Evolutionary conservation across 2,797 vertebrate species (phyloP).

Genomic region (Aldrovandia affinis): DNA sequence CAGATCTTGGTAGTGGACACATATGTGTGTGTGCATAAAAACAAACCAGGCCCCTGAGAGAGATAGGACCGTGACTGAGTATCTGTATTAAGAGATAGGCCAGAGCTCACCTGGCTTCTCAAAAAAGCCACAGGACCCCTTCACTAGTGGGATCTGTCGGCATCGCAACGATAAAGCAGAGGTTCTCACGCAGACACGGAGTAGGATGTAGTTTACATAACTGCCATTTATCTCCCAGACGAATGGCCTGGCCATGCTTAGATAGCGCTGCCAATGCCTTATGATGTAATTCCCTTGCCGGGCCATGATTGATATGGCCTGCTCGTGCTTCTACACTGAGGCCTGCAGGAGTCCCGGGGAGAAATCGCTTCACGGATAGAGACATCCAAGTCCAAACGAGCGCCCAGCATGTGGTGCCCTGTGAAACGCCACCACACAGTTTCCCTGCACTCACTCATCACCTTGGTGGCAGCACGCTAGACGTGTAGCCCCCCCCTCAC

Average conservation of each 20-base stretch:
- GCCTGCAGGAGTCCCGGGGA: constrained; percentile 42
- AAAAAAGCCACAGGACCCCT: constrained; percentile 44
- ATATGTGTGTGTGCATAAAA: not conserved
- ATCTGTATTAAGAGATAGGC: constrained; percentile 15
- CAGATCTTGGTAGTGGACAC: too few species aligned
- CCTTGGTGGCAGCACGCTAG: constrained; percentile 40
- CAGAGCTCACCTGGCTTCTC: constrained; percentile 36
- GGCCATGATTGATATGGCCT: constrained; percentile 73
- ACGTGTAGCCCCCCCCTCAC: constrained; percentile 42
- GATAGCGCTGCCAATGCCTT: constrained; percentile 72
- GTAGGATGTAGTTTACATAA: constrained; percentile 63
- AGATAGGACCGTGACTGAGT: too few species aligned
- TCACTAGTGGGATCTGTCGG: constrained; percentile 44
- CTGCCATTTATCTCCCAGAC: constrained; percentile 71
- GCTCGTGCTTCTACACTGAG: constrained; percentile 55
- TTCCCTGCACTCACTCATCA: constrained; percentile 27
- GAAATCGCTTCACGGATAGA: constrained; percentile 67
- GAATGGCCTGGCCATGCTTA: constrained; percentile 68
- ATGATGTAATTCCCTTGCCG: constrained; percentile 75
- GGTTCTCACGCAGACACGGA: constrained; percentile 63
- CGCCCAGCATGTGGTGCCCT: constrained; percentile 58
- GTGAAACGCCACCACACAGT: not conserved
- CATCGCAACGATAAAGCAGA: constrained; percentile 61
- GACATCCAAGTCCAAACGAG: constrained; percentile 62
- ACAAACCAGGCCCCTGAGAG: not conserved